Evolutionary conservation across 2,888 invertebrate species (phyloP).

Genomic region (Melikaiella ostensackeni): DNA sequence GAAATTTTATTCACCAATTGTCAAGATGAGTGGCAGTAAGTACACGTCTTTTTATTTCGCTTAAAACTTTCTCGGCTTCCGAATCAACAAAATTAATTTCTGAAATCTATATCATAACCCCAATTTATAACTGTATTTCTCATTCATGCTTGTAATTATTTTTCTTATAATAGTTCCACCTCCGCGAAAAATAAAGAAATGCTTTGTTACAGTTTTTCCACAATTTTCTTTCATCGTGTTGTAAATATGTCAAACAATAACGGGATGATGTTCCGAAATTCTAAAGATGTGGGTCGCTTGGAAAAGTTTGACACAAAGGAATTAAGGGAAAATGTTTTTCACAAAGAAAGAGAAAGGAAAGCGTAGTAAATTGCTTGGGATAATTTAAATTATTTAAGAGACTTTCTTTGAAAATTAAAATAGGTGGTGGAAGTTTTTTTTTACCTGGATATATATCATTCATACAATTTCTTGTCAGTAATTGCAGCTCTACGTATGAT

Average conservation of each 20-base stretch:
- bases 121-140: neutral
- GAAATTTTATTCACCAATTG: neutral
- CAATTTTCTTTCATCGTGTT: neutral
- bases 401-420: neutral
- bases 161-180: neutral
- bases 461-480: too few relatives aligned
- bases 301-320: neutral
- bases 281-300: neutral
- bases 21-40: slow-evolving; percentile 24
- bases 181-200: neutral
- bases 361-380: neutral
- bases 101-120: neutral
- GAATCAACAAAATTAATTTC: neutral
- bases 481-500: too few relatives aligned
- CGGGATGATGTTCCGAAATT: neutral
- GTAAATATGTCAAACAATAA: neutral
- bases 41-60: neutral
- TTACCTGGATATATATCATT: too few relatives aligned
- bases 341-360: neutral
- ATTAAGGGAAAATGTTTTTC: neutral
- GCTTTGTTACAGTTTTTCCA: neutral
- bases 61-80: neutral
- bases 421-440: neutral
- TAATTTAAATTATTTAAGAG: neutral
- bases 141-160: neutral